Conservation (phyloP, 2,888 invertebrate species). For the Scaptomyza caliginosa region DNA sequence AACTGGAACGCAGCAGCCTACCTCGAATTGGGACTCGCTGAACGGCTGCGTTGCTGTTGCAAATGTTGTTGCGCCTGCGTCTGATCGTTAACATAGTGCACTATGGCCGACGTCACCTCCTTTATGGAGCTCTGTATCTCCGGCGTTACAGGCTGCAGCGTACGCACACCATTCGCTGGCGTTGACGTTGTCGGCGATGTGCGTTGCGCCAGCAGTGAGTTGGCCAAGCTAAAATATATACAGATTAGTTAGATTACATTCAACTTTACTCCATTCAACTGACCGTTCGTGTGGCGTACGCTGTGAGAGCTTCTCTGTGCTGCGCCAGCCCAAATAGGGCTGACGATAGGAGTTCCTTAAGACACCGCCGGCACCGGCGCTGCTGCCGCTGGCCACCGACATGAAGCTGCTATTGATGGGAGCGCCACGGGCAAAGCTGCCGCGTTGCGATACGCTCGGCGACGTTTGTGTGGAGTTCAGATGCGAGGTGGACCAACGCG, state of each 20-base stretch:
- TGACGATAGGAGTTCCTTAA: constrained; percentile 89
- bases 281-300: constrained; percentile 93
- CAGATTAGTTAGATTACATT: neutral
- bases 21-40: constrained; percentile 84
- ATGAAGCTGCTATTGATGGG: constrained; percentile 84
- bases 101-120: constrained; percentile 96
- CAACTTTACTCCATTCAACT: constrained; percentile 21
- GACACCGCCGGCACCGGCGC: constrained; percentile 83
- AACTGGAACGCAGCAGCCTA: constrained; percentile 63
- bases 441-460: constrained; percentile 89
- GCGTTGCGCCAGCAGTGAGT: constrained; percentile 86
- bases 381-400: constrained; percentile 87
- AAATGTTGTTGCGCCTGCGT: constrained; percentile 84
- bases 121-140: constrained; percentile 94
- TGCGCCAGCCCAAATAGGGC: constrained; percentile 95
- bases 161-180: constrained; percentile 51
- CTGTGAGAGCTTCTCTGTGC: constrained; percentile 91
- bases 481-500: constrained; percentile 90
- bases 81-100: constrained; percentile 93
- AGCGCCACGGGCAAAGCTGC: constrained; percentile 88
- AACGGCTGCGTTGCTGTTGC: constrained; percentile 78
- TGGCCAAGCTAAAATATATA: constrained; percentile 86
- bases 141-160: constrained; percentile 83
- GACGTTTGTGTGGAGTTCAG: constrained; percentile 90
- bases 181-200: constrained; percentile 53